phyloP scores from a whole-genome alignment of 2,797 vertebrate genomes.

The Thaleichthys pacificus region DNA sequence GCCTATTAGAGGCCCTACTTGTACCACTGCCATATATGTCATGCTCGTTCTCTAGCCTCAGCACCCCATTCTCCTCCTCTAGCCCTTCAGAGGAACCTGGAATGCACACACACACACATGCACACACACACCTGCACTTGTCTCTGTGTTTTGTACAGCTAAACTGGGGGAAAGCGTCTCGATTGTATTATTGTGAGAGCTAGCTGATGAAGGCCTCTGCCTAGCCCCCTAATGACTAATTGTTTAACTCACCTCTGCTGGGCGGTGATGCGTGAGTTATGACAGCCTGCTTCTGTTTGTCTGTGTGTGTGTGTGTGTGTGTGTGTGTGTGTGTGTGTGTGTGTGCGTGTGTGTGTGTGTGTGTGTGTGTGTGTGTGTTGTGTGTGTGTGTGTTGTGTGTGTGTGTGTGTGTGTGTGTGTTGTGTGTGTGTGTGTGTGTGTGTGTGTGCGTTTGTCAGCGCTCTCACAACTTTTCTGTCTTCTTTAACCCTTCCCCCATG shows the following conservation, averaged over 20 bases:
- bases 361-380: not conserved
- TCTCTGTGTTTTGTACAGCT: too few species aligned
- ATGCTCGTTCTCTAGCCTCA: too few species aligned
- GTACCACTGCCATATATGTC: too few species aligned
- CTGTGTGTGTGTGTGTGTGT: not conserved
- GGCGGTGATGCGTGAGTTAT: slow-evolving; percentile 18
- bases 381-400: not conserved
- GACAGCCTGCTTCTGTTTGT: slow-evolving; percentile 30
- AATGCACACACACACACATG: too few species aligned
- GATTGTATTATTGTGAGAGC: too few species aligned
- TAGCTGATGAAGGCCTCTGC: too few species aligned
- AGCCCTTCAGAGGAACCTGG: too few species aligned
- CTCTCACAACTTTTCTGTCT: slow-evolving; percentile 38
- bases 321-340: not conserved
- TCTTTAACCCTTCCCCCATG: slow-evolving; percentile 31
- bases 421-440: too few species aligned
- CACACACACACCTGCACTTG: too few species aligned
- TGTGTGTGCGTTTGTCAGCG: not conserved
- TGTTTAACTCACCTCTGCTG: not conserved
- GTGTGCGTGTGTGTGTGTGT: not conserved
- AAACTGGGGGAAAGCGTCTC: not conserved
- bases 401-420: not conserved
- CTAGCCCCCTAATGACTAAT: not conserved
- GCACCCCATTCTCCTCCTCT: too few species aligned
- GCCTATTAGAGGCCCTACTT: too few species aligned